These are phyloP conservation scores for Lasioglossum baleicum DNA, from an alignment of 1,140 invertebrate genomes.

Conservation along the genomic window DNA sequence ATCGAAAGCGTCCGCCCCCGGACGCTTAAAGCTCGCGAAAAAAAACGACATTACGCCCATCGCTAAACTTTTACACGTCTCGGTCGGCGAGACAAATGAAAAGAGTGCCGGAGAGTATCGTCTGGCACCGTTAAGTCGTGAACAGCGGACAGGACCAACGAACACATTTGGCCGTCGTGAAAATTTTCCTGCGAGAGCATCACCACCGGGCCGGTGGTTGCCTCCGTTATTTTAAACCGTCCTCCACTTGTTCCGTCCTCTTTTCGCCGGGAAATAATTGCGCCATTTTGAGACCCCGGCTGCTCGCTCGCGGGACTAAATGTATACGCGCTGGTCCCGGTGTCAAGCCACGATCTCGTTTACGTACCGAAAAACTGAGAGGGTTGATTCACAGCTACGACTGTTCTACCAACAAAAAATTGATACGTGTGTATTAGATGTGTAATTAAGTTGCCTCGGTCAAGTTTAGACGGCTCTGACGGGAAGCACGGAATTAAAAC, in stretches of 20 bases:
- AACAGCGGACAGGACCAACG: conserved; percentile 2
- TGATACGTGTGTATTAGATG: not conserved
- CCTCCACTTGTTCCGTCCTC: conserved; percentile 44
- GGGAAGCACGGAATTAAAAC: no score
- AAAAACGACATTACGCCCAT: no score
- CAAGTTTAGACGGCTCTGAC: no score
- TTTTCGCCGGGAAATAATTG: conserved; percentile 38
- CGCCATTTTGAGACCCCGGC: conserved; percentile 3
- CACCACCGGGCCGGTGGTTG: conserved; percentile 34
- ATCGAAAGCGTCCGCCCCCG: no score
- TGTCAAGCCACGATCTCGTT: no score
- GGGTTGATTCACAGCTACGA: not conserved
- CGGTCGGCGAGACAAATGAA: not conserved
- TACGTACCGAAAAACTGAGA: not conserved
- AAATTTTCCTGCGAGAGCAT: conserved; percentile 39
- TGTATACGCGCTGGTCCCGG: not conserved
- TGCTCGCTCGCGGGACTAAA: conserved; percentile 6
- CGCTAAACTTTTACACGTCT: not conserved
- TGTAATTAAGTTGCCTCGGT: no score
- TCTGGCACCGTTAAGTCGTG: conserved; percentile 32
- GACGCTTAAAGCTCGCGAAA: no score
- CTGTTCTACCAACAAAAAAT: not conserved
- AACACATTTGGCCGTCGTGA: conserved; percentile 41
- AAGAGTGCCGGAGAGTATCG: not conserved
- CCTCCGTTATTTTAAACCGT: conserved; percentile 55